Conservation (phyloP, 2,888 invertebrate species). For the Lasioglossum zephyrum region DNA sequence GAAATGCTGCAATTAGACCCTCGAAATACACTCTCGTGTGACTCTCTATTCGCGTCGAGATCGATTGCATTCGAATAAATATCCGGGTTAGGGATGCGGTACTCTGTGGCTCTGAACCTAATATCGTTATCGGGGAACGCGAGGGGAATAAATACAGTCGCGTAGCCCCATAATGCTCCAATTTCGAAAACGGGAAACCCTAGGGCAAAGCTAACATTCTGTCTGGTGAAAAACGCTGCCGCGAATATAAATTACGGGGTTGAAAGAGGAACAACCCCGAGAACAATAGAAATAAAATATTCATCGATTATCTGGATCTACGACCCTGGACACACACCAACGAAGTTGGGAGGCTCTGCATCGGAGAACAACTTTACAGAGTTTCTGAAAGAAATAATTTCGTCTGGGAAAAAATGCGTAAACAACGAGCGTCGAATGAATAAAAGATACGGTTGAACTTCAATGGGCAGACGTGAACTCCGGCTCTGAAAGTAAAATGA, state of each 20-base stretch:
- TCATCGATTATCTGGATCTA: background rate
- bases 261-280: background rate
- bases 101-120: background rate
- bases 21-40: background rate
- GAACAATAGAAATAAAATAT: background rate
- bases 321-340: background rate
- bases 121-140: background rate
- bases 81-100: background rate
- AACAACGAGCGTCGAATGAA: background rate
- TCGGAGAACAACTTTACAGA: background rate
- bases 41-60: background rate
- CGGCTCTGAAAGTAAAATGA: background rate
- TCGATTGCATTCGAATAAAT: constrained; percentile 5
- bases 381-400: background rate
- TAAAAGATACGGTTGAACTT: background rate
- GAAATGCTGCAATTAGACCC: background rate
- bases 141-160: background rate
- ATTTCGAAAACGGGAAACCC: background rate
- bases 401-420: background rate
- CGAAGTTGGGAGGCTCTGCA: background rate
- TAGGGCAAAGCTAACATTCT: background rate
- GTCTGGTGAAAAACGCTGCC: background rate
- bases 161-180: background rate
- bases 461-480: background rate
- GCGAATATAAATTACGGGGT: background rate